Evolutionary conservation across 2,888 invertebrate species (phyloP), one percentile per base, ranked within the genome.

Genomic region (Asteroscopus sphinx): DNA sequence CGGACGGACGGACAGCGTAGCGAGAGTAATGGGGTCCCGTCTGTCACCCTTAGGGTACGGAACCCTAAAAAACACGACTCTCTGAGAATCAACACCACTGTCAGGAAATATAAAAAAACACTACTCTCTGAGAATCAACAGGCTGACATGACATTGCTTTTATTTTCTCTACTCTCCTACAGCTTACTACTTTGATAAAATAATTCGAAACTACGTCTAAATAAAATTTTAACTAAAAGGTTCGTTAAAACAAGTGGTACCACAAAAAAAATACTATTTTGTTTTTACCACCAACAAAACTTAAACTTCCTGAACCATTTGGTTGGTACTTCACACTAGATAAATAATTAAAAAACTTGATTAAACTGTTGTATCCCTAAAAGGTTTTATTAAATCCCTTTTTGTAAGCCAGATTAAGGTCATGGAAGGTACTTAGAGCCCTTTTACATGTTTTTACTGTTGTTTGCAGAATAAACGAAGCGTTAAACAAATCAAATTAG

Each of bases 381-480:
- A 67, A 32, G 60, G 47, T 16, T 44, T 15, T 45, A 6, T 12
- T 6, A 12, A 37, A 40, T 32, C 30, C 36, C 40, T 67, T 72
- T 55, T 67, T 55, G 35, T 42, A 6, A 13, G 36, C 15, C 21
- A 13, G 17, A 47, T 46, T 64, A 61, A 69, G 75, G 77, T 57
- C 74, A 51, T 15, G 3, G 30, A 49, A 57, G 48, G 51, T 61
- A 60, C 39, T 49, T 17, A 46, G 25, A 45, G 26, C 30, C 40
- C 39, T 55, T 37, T 36, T 16, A 25, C 26, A 35, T 0, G 32
- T 59, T 73, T 60, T 73, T 65, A 26, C 12, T 13, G 12, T 42
- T 66, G 47, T 68, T 73, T 53, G 67, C 42, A 1, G 6, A 48
- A 47, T 40, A 55, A 63, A 40, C 37, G 56, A 55, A 74, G 39